phyloP scores from a whole-genome alignment of 2,797 vertebrate genomes.

The Tapirus indicus region DNA sequence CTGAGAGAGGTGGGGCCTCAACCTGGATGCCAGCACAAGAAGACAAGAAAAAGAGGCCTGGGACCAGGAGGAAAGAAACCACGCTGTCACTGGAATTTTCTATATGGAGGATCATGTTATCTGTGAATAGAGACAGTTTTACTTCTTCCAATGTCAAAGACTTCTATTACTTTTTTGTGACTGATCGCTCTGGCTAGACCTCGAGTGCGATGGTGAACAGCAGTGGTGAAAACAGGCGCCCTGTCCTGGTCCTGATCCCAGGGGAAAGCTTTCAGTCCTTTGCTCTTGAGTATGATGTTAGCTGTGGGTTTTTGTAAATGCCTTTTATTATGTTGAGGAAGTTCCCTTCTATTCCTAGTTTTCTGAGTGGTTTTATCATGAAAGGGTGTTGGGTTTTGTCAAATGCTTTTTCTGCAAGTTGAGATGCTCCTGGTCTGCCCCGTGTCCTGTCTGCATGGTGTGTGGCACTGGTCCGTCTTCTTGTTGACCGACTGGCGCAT shows the following conservation, averaged over 20 bases:
- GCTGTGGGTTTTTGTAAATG: not conserved
- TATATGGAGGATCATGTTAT: not conserved
- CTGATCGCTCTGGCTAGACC: not conserved
- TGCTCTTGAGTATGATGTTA: not conserved
- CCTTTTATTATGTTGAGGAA: not conserved
- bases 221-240: no score
- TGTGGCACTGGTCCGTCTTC: not conserved
- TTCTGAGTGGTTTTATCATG: not conserved
- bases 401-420: not conserved
- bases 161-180: not conserved
- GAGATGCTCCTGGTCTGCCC: not conserved
- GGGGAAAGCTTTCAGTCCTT: not conserved
- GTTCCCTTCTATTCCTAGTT: not conserved
- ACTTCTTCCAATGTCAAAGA: not conserved
- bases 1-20: not conserved
- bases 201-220: accelerated
- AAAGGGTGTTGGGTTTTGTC: not conserved
- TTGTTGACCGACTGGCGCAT: not conserved
- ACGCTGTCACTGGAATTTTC: not conserved
- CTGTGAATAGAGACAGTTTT: not conserved
- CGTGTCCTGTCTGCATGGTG: accelerated
- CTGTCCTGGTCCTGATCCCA: not conserved
- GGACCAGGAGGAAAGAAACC: not conserved
- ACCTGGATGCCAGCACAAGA: not conserved
- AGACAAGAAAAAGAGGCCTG: not conserved